Base-by-base conservation (phyloP, 2,797 vertebrate species). In the Botia kubotai region DNA sequence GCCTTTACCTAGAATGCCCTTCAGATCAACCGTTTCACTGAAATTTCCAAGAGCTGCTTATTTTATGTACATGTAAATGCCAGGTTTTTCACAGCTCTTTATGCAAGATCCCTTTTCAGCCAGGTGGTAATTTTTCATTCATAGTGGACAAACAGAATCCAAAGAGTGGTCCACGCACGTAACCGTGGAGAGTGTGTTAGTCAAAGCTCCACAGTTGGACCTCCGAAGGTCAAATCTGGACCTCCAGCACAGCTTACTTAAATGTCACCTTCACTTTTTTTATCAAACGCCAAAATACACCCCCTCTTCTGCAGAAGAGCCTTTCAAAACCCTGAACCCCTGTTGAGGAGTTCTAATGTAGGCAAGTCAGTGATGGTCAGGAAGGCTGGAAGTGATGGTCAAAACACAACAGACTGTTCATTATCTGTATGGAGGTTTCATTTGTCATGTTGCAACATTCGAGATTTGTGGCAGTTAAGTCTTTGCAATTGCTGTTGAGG, bases 51-150 rank as follows among this genome's bases (percentile, higher is more conserved):
- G 46, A 79, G 46, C 52, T 75, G 23, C 46, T 52, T 60, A 46
- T 75, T 75, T 71, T 53, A 57, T 52, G 67, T 65, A 52, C 72
- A 67, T 76, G 17, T 80, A 80, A 80, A 79, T 79, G 57, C 39
- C 71, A 79, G 4, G 46, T 62, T 72, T 76, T 77, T 8, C 19
- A 26, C 46, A 48, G 26, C 29, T 69, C 8, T 52, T 70, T 75
- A 83, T 63, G 33, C 50, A 79, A 79, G 65, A 71, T 50, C 43
- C 39, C 13, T 78, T 71, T 62, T 50, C 36, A 78, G 26, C 57
- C 36, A 65, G 66, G 67, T 65, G 19, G 57, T 72, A 19, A 65
- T 72, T 71, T 75, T 71, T 71, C n/a, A 63, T 63, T 29, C 58
- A 21, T 36, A 23, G 58, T 66, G 72, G 36, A 65, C 55, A 83